These are phyloP conservation scores for Felis chaus DNA, from an alignment of 2,113 vertebrate genomes.

Conservation along the genomic window DNA sequence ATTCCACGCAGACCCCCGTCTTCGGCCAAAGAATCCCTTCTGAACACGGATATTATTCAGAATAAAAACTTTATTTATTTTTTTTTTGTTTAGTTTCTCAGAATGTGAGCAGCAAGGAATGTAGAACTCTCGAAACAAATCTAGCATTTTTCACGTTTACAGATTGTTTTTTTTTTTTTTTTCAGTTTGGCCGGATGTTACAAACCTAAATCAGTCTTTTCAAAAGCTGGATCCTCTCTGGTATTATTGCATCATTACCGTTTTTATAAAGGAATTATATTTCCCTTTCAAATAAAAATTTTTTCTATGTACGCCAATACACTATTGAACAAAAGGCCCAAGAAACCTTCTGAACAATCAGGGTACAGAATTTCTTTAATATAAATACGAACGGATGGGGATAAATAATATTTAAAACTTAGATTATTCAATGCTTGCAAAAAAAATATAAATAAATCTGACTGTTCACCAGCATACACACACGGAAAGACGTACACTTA, in stretches of 20 bases:
- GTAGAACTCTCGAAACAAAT: slow-evolving; percentile 92
- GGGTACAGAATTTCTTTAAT: slow-evolving; percentile 89
- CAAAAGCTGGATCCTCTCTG: slow-evolving; percentile 86
- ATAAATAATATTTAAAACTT: slow-evolving; percentile 97
- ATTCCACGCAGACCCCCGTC: neutral
- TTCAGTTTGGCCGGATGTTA: slow-evolving; percentile 83
- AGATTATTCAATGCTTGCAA: slow-evolving; percentile 90
- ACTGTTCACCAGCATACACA: slow-evolving; percentile 94
- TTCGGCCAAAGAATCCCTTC: slow-evolving; percentile 77
- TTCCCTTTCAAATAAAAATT: slow-evolving; percentile 84
- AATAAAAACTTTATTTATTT: slow-evolving; percentile 89
- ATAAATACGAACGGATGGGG: slow-evolving; percentile 92
- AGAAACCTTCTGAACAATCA: slow-evolving; percentile 88
- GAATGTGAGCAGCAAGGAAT: slow-evolving; percentile 98
- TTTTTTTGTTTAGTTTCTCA: slow-evolving; percentile 84
- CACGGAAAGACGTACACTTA: slow-evolving; percentile 90
- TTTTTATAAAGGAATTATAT: slow-evolving; percentile 84
- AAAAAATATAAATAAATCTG: slow-evolving; percentile 97
- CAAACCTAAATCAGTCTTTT: slow-evolving; percentile 83
- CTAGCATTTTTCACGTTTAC: slow-evolving; percentile 84
- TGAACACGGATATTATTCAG: slow-evolving; percentile 87
- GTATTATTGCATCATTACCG: slow-evolving; percentile 94
- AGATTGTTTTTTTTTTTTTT: slow-evolving; percentile 73
- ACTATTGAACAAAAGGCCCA: slow-evolving; percentile 87
- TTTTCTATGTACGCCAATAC: slow-evolving; percentile 81